A percentile compares a stretch with the other conserved stretches of the same genome.
Conservation (phyloP, 2,113 vertebrate species). For the Proterorhinus semilunaris region DNA sequence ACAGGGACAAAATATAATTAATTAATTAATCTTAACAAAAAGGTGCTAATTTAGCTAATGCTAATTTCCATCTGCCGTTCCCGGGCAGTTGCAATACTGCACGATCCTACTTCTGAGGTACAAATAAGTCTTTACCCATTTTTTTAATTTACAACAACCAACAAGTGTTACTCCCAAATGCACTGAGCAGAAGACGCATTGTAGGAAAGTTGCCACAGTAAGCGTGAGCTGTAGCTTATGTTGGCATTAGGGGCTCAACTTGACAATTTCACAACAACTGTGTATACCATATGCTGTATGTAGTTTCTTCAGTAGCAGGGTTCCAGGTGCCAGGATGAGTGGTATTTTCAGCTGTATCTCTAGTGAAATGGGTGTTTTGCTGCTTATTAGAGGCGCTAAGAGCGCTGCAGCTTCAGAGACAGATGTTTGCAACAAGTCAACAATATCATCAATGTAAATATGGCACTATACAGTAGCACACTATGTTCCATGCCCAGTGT, state of each 20-base stretch:
- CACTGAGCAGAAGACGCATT: background rate
- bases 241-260: background rate
- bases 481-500: background rate
- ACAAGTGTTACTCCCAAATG: background rate
- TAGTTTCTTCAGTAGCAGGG: background rate
- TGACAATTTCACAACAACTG: background rate
- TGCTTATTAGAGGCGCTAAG: slow-evolving; percentile 5
- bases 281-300: background rate
- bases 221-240: background rate
- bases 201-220: background rate
- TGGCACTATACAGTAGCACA: background rate
- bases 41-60: too few relatives aligned
- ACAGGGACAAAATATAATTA: too few relatives aligned
- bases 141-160: too few relatives aligned
- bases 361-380: background rate
- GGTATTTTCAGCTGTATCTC: slow-evolving; percentile 8
- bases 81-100: too few relatives aligned
- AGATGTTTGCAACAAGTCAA: background rate
- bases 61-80: too few relatives aligned
- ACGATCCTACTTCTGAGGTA: too few relatives aligned
- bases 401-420: slow-evolving; percentile 2
- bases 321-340: slow-evolving; percentile 1
- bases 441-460: slow-evolving; percentile 1
- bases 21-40: too few relatives aligned
- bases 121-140: too few relatives aligned